Evolutionary conservation across 2,888 invertebrate species (phyloP).

Genomic region (Conchocele bisecta): DNA sequence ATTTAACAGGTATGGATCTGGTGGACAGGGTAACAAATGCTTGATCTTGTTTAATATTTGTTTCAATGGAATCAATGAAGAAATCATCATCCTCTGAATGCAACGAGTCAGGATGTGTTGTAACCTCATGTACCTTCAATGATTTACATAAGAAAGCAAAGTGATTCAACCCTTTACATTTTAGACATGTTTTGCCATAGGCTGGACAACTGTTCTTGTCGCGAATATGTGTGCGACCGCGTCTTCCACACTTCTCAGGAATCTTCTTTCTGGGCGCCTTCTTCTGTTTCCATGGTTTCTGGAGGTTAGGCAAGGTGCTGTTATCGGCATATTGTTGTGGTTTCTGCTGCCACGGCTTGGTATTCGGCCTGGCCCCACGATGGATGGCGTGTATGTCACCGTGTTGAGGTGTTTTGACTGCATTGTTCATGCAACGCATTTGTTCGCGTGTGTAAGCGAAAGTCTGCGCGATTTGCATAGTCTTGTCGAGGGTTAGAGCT

Average conservation of each 20-base stretch:
- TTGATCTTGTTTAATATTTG: slow-evolving; percentile 3
- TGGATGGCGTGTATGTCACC: too few species aligned
- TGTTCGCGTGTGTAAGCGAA: slow-evolving; percentile 17
- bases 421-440: too few species aligned
- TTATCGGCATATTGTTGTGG: not conserved
- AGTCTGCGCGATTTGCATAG: not conserved
- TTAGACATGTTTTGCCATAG: not conserved
- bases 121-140: slow-evolving; percentile 5
- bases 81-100: too few species aligned
- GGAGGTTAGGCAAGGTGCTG: not conserved
- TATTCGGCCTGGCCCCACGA: not conserved
- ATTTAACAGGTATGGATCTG: too few species aligned
- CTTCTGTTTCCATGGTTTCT: not conserved
- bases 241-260: not conserved
- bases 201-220: slow-evolving; percentile 4
- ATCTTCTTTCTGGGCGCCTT: not conserved
- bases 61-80: not conserved
- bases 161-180: slow-evolving; percentile 11
- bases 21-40: too few species aligned
- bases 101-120: too few species aligned
- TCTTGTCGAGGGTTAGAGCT: not conserved
- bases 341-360: not conserved
- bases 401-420: too few species aligned
- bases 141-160: not conserved
- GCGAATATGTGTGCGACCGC: slow-evolving; percentile 5